These are phyloP conservation scores for Prunella strophiata DNA, from an alignment of 2,797 vertebrate species.

Conservation along the genomic window DNA sequence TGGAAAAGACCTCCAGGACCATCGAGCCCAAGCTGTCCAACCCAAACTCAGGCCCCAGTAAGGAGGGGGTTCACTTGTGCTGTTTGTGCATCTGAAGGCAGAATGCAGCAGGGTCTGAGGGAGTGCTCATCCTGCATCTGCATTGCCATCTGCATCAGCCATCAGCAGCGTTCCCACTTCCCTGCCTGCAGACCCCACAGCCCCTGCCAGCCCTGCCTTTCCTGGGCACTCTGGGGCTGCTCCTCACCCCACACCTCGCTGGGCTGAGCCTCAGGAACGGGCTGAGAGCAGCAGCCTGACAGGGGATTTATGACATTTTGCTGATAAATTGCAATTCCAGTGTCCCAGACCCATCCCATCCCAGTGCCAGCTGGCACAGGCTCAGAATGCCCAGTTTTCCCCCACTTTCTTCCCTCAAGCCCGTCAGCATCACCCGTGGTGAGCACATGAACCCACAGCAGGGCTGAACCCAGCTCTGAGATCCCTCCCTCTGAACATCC, in stretches of 20 bases:
- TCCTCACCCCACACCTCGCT: not conserved
- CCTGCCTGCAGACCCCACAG: not conserved
- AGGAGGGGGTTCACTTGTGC: rapidly evolving
- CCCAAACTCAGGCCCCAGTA: not conserved
- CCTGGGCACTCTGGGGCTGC: not conserved
- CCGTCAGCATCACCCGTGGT: not conserved
- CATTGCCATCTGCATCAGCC: not conserved
- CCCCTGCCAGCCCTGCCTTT: not conserved
- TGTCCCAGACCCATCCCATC: too few relatives aligned
- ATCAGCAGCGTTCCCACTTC: not conserved
- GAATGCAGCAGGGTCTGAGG: rapidly evolving
- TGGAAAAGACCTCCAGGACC: not conserved
- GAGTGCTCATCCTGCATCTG: not conserved
- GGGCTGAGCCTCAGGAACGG: not conserved
- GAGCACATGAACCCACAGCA: not conserved
- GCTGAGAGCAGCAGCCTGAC: not conserved
- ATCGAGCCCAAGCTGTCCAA: not conserved
- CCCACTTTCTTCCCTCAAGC: not conserved
- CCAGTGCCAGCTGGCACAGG: not conserved
- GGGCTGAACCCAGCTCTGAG: not conserved
- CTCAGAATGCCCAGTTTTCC: not conserved
- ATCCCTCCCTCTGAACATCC: too few relatives aligned
- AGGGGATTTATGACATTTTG: not conserved
- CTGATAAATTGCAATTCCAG: rapidly evolving
- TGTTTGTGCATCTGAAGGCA: not conserved